A percentile compares a stretch with the other conserved stretches of the same genome.
These are phyloP conservation scores for Babyrousa celebensis DNA, from an alignment of 2,797 vertebrate genomes.

Conservation along the genomic window DNA sequence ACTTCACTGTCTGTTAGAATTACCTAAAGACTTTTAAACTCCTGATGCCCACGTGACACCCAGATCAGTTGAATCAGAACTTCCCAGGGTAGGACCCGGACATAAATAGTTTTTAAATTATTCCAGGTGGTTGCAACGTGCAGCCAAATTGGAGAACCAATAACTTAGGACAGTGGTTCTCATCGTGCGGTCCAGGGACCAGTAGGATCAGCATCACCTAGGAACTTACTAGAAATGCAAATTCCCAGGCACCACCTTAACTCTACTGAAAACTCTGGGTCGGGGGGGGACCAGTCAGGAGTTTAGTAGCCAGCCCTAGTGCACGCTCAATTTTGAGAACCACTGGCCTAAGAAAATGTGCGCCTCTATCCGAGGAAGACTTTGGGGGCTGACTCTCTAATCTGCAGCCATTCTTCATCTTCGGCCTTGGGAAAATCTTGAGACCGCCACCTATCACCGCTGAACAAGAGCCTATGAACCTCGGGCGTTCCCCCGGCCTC, in stretches of 20 bases:
- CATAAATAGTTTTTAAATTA: neutral
- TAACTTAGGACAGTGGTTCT: neutral
- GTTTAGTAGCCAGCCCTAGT: neutral
- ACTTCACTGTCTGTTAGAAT: neutral
- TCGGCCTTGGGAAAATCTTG: neutral
- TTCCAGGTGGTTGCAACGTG: neutral
- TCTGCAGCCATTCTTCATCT: neutral
- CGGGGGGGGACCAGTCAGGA: neutral
- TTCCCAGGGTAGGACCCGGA: neutral
- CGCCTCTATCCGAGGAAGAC: neutral
- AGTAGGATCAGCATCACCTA: neutral
- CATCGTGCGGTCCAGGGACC: neutral
- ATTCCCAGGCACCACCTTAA: neutral
- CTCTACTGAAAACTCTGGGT: neutral
- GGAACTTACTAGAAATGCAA: neutral
- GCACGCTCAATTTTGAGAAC: neutral
- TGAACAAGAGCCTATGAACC: neutral
- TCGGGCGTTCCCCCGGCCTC: neutral
- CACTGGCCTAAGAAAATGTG: neutral
- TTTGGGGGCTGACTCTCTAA: neutral
- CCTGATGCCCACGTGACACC: neutral
- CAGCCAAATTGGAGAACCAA: neutral
- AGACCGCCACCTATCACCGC: neutral
- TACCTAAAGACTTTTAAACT: neutral
- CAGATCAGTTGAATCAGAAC: neutral